phyloP scores from a whole-genome alignment of 2,888 invertebrate species.

The Orthosia gracilis region DNA sequence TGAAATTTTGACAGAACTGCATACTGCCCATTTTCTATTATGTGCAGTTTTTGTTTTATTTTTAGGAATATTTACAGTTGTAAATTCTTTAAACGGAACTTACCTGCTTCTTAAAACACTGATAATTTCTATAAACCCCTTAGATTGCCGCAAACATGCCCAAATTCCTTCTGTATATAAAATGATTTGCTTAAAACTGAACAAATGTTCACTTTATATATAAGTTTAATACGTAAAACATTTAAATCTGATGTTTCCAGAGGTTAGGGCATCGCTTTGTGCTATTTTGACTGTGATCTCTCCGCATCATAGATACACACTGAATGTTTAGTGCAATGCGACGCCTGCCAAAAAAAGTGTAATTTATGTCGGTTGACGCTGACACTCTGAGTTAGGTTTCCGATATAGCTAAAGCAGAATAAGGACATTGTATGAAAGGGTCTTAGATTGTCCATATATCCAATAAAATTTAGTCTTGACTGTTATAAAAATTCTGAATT shows the following conservation, averaged over 20 bases:
- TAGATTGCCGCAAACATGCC: too few relatives aligned
- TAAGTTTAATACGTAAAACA: slow-evolving; percentile 21
- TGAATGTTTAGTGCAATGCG: slow-evolving; percentile 61
- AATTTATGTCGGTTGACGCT: slow-evolving; percentile 23
- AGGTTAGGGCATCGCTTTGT: not conserved
- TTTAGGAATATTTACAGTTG: not conserved
- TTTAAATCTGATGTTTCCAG: slow-evolving; percentile 28
- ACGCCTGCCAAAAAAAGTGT: slow-evolving; percentile 29
- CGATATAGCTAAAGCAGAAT: not conserved
- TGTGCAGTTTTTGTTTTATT: not conserved
- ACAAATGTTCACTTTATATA: slow-evolving; percentile 9
- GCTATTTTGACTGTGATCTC: slow-evolving; percentile 43
- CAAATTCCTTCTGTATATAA: not conserved
- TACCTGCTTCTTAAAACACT: not conserved
- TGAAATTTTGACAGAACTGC: too few relatives aligned
- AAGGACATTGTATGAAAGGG: not conserved
- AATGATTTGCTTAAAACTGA: not conserved
- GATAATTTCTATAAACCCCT: not conserved
- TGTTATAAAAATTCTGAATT: not conserved
- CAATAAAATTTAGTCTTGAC: not conserved
- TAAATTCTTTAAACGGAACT: not conserved
- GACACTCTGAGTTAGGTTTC: not conserved
- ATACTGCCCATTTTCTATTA: not conserved
- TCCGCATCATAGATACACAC: slow-evolving; percentile 43
- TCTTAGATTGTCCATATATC: fast-evolving